Conservation (phyloP, 2,797 vertebrate genomes). For the Acropternis orthonyx region DNA sequence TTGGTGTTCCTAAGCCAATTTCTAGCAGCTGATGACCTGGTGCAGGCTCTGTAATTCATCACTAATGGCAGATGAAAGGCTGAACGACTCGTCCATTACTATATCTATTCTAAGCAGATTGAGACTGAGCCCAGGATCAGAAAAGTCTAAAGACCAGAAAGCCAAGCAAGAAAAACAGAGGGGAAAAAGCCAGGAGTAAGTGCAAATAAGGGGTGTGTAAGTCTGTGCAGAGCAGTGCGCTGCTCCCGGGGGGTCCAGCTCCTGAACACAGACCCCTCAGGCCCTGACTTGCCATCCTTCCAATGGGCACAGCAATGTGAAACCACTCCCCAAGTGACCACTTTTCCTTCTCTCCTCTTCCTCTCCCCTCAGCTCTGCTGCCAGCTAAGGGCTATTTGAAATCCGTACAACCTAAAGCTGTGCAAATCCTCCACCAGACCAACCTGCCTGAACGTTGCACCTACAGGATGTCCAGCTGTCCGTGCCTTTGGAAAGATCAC, state of each 20-base stretch:
- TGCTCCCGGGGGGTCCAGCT: neutral
- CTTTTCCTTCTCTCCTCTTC: neutral
- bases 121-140: conserved; percentile 21
- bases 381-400: neutral
- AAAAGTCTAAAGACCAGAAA: neutral
- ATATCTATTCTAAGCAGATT: neutral
- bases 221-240: neutral
- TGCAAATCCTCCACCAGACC: neutral
- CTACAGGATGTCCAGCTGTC: neutral
- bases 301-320: neutral
- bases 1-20: conserved; percentile 55
- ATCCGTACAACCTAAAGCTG: neutral
- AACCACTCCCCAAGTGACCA: neutral
- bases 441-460: neutral
- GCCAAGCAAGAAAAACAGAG: neutral
- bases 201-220: neutral
- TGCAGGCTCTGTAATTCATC: conserved; percentile 56
- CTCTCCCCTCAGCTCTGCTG: neutral
- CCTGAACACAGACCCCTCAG: neutral
- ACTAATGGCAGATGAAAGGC: conserved; percentile 55
- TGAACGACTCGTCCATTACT: conserved; percentile 43
- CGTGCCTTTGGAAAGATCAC: neutral
- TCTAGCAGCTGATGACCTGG: conserved; percentile 49
- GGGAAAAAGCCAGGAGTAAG: neutral
- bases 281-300: neutral